phyloP scores from a whole-genome alignment of 2,113 vertebrate species.

The Dicerorhinus sumatrensis region DNA sequence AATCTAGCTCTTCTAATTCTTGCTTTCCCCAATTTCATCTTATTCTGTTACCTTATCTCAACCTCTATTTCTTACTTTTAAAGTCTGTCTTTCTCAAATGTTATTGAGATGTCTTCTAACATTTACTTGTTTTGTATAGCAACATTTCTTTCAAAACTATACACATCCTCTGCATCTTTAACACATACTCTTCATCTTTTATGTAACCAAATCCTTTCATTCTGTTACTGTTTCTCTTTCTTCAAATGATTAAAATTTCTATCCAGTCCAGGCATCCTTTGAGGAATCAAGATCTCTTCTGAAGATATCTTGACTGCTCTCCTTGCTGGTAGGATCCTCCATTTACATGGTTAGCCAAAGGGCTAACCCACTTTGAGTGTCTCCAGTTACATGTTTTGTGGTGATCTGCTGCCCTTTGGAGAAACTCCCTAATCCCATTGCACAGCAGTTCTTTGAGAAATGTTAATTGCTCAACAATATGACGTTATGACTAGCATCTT shows the following conservation, averaged over 20 bases:
- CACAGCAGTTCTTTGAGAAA: not conserved
- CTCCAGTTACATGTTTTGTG: not conserved
- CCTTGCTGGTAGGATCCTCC: not conserved
- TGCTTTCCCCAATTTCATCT: not conserved
- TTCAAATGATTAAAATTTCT: not conserved
- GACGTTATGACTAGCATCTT: not conserved
- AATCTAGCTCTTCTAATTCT: not conserved
- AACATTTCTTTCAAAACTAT: not conserved
- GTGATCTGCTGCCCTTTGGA: not conserved
- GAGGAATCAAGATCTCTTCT: not conserved
- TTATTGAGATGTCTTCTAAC: not conserved
- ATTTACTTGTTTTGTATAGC: not conserved
- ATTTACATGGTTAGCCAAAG: not conserved
- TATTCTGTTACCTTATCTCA: not conserved
- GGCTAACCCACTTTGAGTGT: not conserved
- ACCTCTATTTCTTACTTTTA: not conserved
- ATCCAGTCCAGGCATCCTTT: not conserved
- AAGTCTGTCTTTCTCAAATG: not conserved
- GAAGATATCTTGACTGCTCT: not conserved
- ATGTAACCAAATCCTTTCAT: not conserved
- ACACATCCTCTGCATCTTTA: not conserved
- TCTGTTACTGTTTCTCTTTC: not conserved
- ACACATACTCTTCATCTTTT: not conserved
- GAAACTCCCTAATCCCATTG: too few species aligned
- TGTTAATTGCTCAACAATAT: rapidly evolving